Evolutionary conservation across 2,888 invertebrate species (phyloP), one percentile per base, ranked within the genome.

Genomic region (Pachycephus smyrnensis): DNA sequence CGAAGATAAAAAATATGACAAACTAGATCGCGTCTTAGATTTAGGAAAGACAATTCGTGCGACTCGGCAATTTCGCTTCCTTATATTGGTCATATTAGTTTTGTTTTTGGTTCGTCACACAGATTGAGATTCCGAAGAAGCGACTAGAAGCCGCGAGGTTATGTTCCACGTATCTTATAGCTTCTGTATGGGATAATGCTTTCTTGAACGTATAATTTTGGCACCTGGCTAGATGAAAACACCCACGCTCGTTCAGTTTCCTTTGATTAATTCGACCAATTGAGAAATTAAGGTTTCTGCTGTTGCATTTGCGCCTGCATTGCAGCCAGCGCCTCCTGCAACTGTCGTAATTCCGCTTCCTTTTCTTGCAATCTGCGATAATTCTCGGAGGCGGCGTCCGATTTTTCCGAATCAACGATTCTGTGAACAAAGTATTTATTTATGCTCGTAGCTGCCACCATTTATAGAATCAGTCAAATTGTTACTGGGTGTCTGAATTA

Each of bases 261-360:
- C 80, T 80, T 80, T 73, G 30, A 75, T 40, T 40, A 37, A 35
- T 31, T 69, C 69, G 68, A 74, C 32, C 31, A 68, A 74, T 80
- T 40, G 35, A 40, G 40, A 35, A 80, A 80, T 86, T 88, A 91
- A 75, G 89, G 90, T 80, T 91, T 91, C 87, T 95, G 95, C 87
- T 95, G 93, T 89, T 95, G 94, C 94, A 98, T 98, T 93, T 98
- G 97, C 0, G 98, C 97, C 92, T 99, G 97, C 98, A 99, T 98
- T 89, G 97, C 97, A 68, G 96, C 96, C 87, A 99, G 92, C 96
- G 98, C 97, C 92, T 98, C 98, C 90, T 98, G 98, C 98, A 99
- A 98, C 85, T 97, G 95, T 78, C 96, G 95, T 84, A 99, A 92
- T 92, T 98, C 98, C 0, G 97, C 97, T 89, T 98, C 98, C 92